Base-by-base conservation (phyloP, 2,797 vertebrate genomes). In the Pristis pectinata region DNA sequence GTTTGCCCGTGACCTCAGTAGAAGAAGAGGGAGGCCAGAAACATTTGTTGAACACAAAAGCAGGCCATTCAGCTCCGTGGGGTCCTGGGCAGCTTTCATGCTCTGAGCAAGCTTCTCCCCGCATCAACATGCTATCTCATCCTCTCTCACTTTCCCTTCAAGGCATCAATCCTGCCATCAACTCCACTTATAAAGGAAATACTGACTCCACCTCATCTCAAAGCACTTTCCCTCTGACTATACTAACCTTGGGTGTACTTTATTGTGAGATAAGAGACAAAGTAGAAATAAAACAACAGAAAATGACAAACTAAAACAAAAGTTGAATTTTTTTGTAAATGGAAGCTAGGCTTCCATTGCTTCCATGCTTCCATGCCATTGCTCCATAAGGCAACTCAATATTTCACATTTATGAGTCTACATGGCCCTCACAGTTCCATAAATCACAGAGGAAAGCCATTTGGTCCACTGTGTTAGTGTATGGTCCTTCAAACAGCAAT, bases 251-350 rank as follows among this genome's bases (percentile, higher is more conserved):
- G 49, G 49, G 49, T 49, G 49, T 49, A 2, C 0, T 76, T 76
- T 30, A 6, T 74, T 30, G 30, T 30, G 74, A 76, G 74, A 27
- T 30, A 80, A 19, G 2, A 80, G 44, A 22, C 37, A 83, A 83
- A 83, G 27, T 83, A 44, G 41, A 44, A 83, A 83, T 83, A 27
- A 91, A 15, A 22, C 91, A 79, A 95, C 44, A 94, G 94, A 4
- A 95, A 92, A n/a, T 34, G 95, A 95, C 0, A 17, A 7, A 34
- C 30, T 41, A 80, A 94, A 94, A 95, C 72, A 10, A 95, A 95
- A 94, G 49, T 83, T 0, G 94, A 95, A 95, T 85, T 79, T 2
- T 24, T 22, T 53, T 83, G 8, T 49, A 49, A 49, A 83, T 11
- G 7, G 8, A 27, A 27, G 22, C 9, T 82, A 56, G 9, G 27